Evolutionary conservation across 2,888 invertebrate genomes (phyloP).

Genomic region (Caenorhabditis japonica): DNA sequence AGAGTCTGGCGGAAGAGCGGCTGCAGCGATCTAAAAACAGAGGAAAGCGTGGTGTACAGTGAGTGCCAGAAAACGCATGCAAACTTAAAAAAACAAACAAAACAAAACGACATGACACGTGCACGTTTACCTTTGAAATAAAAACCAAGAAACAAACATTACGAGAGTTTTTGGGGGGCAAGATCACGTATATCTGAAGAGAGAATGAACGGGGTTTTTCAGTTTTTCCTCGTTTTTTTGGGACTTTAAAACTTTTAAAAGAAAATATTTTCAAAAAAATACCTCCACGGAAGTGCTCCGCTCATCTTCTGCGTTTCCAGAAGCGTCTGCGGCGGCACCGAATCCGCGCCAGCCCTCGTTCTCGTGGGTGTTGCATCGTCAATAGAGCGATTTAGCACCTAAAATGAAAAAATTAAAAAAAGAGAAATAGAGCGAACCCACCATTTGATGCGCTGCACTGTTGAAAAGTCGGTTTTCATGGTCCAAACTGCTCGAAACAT

Average conservation of each 20-base stretch:
- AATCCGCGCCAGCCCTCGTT: conserved; percentile 19
- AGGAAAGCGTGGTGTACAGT: neutral
- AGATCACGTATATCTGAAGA: too few species aligned
- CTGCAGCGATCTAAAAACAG: conserved; percentile 9
- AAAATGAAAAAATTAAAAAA: neutral
- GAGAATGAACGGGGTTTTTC: too few species aligned
- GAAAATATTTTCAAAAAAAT: conserved; percentile 1
- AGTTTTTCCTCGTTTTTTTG: too few species aligned
- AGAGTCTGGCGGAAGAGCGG: neutral
- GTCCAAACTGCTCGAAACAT: conserved; percentile 42
- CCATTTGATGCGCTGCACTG: conserved; percentile 52
- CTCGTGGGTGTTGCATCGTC: conserved; percentile 20
- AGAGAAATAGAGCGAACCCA: too few species aligned
- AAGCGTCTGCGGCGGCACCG: conserved; percentile 17
- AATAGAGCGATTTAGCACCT: conserved; percentile 24
- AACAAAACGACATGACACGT: conserved; percentile 14
- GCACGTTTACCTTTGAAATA: conserved; percentile 33
- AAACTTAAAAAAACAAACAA: conserved; percentile 2
- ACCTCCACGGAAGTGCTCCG: conserved; percentile 37
- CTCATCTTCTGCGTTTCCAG: conserved; percentile 34
- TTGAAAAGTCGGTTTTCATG: conserved; percentile 63
- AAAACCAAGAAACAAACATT: neutral
- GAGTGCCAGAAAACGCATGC: neutral
- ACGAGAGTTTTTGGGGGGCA: too few species aligned
- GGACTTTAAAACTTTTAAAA: neutral